Conservation (phyloP, 2,113 vertebrate genomes). For the Phasianus colchicus region DNA sequence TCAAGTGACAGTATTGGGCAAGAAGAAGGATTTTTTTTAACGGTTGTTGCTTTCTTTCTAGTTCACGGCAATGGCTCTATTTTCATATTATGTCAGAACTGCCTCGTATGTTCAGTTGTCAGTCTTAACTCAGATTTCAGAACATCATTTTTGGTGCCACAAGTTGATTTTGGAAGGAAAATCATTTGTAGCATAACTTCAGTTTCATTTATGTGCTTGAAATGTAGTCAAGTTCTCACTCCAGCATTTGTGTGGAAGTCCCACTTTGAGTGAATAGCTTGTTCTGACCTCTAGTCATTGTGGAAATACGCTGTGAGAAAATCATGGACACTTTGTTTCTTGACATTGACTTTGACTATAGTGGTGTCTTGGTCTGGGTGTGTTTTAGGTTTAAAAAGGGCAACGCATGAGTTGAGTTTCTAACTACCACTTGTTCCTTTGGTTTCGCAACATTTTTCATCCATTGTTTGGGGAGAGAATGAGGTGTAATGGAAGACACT, state of each 20-base stretch:
- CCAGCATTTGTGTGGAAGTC: not conserved
- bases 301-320: not conserved
- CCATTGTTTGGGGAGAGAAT: not conserved
- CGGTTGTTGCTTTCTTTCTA: not conserved
- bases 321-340: accelerated
- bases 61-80: not conserved
- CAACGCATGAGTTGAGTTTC: not conserved
- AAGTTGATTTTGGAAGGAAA: not conserved
- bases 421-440: not conserved
- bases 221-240: not conserved
- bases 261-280: not conserved
- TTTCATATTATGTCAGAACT: not conserved
- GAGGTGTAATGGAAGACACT: not conserved
- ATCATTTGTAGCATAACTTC: not conserved
- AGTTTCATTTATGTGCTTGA: not conserved
- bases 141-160: not conserved
- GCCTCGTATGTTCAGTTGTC: not conserved
- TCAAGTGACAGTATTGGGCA: not conserved
- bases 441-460: not conserved
- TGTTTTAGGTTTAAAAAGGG: not conserved
- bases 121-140: not conserved
- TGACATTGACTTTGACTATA: accelerated
- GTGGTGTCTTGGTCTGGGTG: not conserved
- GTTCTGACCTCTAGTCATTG: not conserved
- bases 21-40: not conserved